Percentiles rank a stretch among this genome's conserved stretches.
Evolutionary conservation across 2,888 invertebrate species (phyloP).

Genomic region (Microctonus hyperodae): DNA sequence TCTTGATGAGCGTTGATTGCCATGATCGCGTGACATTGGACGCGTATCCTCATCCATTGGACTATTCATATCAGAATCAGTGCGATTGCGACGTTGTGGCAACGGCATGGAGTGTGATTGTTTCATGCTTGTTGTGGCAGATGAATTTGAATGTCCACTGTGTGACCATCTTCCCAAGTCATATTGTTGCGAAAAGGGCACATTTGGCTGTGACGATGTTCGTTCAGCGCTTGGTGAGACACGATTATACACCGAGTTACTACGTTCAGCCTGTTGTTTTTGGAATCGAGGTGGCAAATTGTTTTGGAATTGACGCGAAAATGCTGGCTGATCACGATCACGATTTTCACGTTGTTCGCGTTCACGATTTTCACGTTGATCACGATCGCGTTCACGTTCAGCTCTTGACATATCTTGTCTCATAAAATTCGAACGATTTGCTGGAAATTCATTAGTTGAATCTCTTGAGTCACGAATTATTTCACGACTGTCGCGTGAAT

Average conservation of each 20-base stretch:
- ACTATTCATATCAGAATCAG: conserved; percentile 54
- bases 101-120: conserved; percentile 48
- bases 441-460: conserved; percentile 33
- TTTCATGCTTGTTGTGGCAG: conserved; percentile 50
- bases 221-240: conserved; percentile 58
- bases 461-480: conserved; percentile 38
- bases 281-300: conserved; percentile 87
- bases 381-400: conserved; percentile 52
- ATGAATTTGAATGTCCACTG: conserved; percentile 48
- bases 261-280: conserved; percentile 71
- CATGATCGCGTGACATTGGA: conserved; percentile 55
- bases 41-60: conserved; percentile 54
- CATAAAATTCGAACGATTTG: conserved; percentile 43
- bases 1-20: conserved; percentile 38
- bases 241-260: conserved; percentile 47
- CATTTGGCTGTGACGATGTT: conserved; percentile 44
- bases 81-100: conserved; percentile 52
- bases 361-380: conserved; percentile 53
- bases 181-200: conserved; percentile 58
- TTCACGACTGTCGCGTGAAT: conserved; percentile 37
- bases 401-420: conserved; percentile 37
- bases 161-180: conserved; percentile 59
- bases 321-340: conserved; percentile 65
- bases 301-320: conserved; percentile 79
- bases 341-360: conserved; percentile 45